Evolutionary conservation across 2,888 invertebrate species (phyloP).

Genomic region (Trichogramma evanescens): DNA sequence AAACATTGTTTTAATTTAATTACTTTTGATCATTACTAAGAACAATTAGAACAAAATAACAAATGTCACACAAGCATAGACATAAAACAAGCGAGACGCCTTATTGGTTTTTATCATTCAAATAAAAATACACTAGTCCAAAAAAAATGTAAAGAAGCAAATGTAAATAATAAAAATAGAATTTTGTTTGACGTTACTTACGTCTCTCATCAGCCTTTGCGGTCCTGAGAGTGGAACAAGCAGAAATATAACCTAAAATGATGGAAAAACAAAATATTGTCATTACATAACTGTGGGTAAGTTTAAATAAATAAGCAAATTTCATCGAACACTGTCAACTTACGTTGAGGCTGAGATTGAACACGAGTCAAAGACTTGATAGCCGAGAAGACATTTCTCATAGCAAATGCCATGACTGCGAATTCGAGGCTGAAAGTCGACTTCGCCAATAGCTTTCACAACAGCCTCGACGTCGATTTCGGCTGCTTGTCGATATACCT

Average conservation of each 20-base stretch:
- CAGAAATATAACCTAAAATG: conserved; percentile 21
- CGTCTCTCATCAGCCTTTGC: background rate
- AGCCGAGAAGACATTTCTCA: conserved; percentile 17
- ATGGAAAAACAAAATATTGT: background rate
- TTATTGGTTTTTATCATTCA: no score
- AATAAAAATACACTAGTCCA: no score
- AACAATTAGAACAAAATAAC: background rate
- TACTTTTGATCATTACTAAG: background rate
- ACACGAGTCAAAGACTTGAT: conserved; percentile 8
- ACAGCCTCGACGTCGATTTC: no score
- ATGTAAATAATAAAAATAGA: no score
- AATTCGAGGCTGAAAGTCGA: no score
- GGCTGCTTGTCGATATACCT: no score
- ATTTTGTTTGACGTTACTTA: background rate
- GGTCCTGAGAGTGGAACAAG: conserved; percentile 10
- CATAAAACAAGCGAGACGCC: no score
- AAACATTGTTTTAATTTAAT: background rate
- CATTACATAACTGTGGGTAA: conserved; percentile 12
- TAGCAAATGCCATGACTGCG: conserved; percentile 14
- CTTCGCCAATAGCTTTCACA: no score
- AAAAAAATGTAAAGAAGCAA: no score
- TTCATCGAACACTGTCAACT: background rate
- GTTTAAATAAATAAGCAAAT: background rate
- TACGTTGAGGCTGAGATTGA: conserved; percentile 10
- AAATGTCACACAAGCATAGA: background rate